Percentiles rank a stretch among this genome's conserved stretches.
These are phyloP conservation scores for Trematomus loennbergii DNA, from an alignment of 2,113 vertebrate species.

Conservation along the genomic window DNA sequence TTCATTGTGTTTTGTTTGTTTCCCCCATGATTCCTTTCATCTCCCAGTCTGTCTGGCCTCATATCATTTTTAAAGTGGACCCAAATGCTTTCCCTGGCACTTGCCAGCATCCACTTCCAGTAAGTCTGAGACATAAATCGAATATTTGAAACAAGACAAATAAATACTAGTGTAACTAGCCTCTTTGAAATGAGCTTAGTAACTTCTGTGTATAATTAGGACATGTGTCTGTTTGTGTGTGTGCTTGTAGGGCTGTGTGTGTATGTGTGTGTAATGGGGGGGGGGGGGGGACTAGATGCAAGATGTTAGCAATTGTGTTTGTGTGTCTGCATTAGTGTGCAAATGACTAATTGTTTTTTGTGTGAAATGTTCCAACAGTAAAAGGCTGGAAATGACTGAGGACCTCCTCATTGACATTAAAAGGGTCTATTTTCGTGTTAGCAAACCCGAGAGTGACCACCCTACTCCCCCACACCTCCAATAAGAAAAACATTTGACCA, in stretches of 20 bases:
- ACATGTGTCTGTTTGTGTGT: constrained; percentile 56
- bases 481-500: constrained; percentile 49
- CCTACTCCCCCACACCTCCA: constrained; percentile 42
- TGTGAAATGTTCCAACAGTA: constrained; percentile 70
- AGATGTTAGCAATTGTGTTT: constrained; percentile 64
- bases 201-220: constrained; percentile 81
- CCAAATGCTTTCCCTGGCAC: constrained; percentile 84
- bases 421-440: constrained; percentile 50
- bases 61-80: constrained; percentile 86
- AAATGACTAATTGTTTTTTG: constrained; percentile 72
- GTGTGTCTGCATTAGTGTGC: constrained; percentile 56
- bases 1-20: constrained; percentile 84
- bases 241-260: constrained; percentile 5
- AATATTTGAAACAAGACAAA: constrained; percentile 84
- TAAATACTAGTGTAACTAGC: constrained; percentile 84
- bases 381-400: constrained; percentile 69
- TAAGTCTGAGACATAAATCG: constrained; percentile 83
- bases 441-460: constrained; percentile 50
- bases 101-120: constrained; percentile 79
- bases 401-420: constrained; percentile 49
- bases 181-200: constrained; percentile 70
- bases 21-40: constrained; percentile 82
- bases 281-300: constrained; percentile 4
- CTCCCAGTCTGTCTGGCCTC: constrained; percentile 83
- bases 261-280: neutral